These are phyloP conservation scores for Drosophila sturtevanti DNA, from an alignment of 1,140 invertebrate species.

Conservation along the genomic window DNA sequence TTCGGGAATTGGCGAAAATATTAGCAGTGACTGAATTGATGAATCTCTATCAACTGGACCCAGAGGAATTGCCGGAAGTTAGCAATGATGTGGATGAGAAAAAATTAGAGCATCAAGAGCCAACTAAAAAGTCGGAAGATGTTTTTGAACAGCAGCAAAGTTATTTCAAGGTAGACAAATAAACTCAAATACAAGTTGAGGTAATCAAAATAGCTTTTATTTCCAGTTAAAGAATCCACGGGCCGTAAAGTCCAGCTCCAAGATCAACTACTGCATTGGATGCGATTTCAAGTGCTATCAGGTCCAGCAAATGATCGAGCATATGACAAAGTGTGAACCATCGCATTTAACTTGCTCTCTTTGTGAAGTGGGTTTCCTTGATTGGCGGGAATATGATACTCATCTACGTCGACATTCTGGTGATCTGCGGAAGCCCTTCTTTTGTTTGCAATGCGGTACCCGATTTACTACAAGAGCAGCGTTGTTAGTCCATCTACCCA, in stretches of 20 bases:
- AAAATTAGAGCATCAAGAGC: constrained; percentile 8
- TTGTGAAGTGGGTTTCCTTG: constrained; percentile 83
- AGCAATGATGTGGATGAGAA: constrained; percentile 10
- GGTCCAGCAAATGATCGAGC: constrained; percentile 81
- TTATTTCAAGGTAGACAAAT: constrained; percentile 66
- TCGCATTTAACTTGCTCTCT: constrained; percentile 83
- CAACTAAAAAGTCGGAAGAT: constrained; percentile 44
- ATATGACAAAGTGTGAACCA: constrained; percentile 83
- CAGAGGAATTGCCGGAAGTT: constrained; percentile 32
- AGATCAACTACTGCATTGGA: constrained; percentile 82
- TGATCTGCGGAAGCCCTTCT: constrained; percentile 83
- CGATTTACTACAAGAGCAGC: constrained; percentile 84
- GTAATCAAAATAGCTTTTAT: neutral
- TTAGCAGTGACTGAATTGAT: constrained; percentile 69
- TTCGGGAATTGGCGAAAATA: constrained; percentile 69
- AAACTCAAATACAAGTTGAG: neutral
- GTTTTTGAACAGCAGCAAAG: constrained; percentile 70
- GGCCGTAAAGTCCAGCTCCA: constrained; percentile 66
- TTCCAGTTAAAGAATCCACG: constrained; percentile 66
- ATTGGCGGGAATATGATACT: constrained; percentile 79
- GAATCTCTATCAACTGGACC: constrained; percentile 65
- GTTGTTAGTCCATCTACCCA: constrained; percentile 84
- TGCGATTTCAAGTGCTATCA: constrained; percentile 82
- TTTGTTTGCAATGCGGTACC: constrained; percentile 84
- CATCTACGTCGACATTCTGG: constrained; percentile 84